Percentiles rank a stretch among this genome's conserved stretches.
phyloP scores from a whole-genome alignment of 2,888 invertebrate species.

The Dendrolimus houi region DNA sequence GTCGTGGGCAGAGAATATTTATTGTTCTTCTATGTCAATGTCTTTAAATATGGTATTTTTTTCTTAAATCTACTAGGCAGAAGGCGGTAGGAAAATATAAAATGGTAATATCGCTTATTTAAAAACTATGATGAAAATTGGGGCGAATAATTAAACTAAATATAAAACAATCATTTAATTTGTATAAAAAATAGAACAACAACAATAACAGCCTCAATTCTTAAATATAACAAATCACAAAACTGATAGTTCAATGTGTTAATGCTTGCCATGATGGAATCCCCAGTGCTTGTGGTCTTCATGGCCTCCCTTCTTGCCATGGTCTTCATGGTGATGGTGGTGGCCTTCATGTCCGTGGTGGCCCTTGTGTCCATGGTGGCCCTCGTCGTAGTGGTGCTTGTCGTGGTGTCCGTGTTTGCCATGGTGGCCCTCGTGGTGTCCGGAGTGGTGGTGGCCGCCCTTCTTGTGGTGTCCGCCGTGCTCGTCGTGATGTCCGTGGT shows the following conservation, averaged over 20 bases:
- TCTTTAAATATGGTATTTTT: too few species aligned
- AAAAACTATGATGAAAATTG: neutral
- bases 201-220: conserved; percentile 44
- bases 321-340: conserved; percentile 82
- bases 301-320: conserved; percentile 87
- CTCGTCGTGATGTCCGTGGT: conserved; percentile 83
- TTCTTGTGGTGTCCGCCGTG: conserved; percentile 88
- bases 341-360: conserved; percentile 86
- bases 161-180: conserved; percentile 34
- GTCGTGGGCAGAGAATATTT: too few species aligned
- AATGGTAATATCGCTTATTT: too few species aligned
- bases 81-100: too few species aligned
- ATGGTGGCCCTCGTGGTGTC: conserved; percentile 85
- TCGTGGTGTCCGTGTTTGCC: conserved; percentile 88
- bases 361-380: conserved; percentile 87
- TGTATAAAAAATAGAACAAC: conserved; percentile 48
- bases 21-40: too few species aligned
- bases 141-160: conserved; percentile 2
- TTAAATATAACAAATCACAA: conserved; percentile 38
- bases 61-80: too few species aligned
- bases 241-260: conserved; percentile 23
- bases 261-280: conserved; percentile 75
- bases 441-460: conserved; percentile 86
- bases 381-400: conserved; percentile 87
- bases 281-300: conserved; percentile 85